Evolutionary conservation across 1,140 invertebrate species (phyloP), one percentile per base, ranked within the genome.

Genomic region (Hesperophylax magnus): DNA sequence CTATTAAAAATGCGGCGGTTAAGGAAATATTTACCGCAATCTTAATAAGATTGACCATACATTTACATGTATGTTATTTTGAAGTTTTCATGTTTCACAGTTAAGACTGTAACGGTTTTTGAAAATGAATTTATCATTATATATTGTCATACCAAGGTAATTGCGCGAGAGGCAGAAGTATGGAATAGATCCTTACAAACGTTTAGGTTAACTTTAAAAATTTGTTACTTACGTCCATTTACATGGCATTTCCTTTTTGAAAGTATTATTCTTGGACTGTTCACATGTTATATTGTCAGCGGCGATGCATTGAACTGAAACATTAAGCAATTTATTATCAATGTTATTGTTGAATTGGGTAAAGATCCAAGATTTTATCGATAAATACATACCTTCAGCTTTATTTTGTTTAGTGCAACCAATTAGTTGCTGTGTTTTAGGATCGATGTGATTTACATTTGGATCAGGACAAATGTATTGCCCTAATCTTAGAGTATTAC

Each of bases 181-280:
- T 1, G 8, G 4, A 39, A 39, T 9, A 39, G 34, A 39, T 39
- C 4, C 34, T 4, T 8, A 39, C 34, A 39, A 39, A 39, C 34
- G 1, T 39, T 39, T 39, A 39, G 34, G 34, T 5, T 39, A 39
- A 39, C 34, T 8, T 39, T 39, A 39, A 82, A 77, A 39, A 31
- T 69, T 18, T 60, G 11, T 80, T 84, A 94, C 96, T 94, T 93
- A 97, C 95, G 97, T 98, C 94, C 96, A 98, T 91, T 96, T 95
- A 88, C 97, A 98, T 63, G 95, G 93, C 84, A 97, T 92, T 85
- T 96, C 93, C 86, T 92, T 94, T 79, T 92, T 93, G 88, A 98
- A 98, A 31, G 93, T 94, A 76, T 93, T 92, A 88, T 95, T 96
- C 58, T 93, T 93, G 1, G 94, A 93, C 88, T 95, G 95, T 82